Evolutionary conservation across 2,888 invertebrate species (phyloP).

Genomic region (Dasysyrphus tricinctus): DNA sequence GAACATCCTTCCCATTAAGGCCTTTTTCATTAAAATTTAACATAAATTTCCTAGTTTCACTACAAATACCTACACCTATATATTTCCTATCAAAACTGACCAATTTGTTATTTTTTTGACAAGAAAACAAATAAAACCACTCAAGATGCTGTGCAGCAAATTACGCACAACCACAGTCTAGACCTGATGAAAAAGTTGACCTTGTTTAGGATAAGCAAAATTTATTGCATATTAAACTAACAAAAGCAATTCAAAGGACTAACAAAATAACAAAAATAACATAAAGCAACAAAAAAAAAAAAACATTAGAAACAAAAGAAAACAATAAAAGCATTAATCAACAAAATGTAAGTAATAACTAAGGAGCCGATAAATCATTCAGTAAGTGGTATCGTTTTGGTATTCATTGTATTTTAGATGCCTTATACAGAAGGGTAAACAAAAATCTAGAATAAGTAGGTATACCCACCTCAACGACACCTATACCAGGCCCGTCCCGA

Average conservation of each 20-base stretch:
- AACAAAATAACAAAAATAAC: no score
- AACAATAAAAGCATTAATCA: constrained; percentile 75
- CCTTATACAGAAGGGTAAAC: constrained; percentile 57
- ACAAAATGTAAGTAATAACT: constrained; percentile 73
- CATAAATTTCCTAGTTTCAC: constrained; percentile 30
- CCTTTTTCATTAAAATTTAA: constrained; percentile 34
- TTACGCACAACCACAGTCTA: constrained; percentile 42
- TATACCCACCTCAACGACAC: no score
- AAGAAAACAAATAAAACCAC: constrained; percentile 44
- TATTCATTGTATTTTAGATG: constrained; percentile 56
- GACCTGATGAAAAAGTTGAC: constrained; percentile 43
- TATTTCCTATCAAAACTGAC: constrained; percentile 16
- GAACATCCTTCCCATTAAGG: neutral
- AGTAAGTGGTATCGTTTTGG: constrained; percentile 68
- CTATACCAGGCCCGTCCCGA: no score
- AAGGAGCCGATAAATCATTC: constrained; percentile 69
- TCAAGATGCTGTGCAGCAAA: constrained; percentile 38
- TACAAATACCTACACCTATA: neutral
- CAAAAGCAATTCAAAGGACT: constrained; percentile 48
- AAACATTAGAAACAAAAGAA: constrained; percentile 35
- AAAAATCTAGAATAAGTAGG: neutral
- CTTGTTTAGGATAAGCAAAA: constrained; percentile 46
- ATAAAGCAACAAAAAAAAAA: no score
- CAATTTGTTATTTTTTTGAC: constrained; percentile 42
- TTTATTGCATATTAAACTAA: constrained; percentile 49